A percentile compares a stretch with the other conserved stretches of the same genome.
Evolutionary conservation across 1,140 invertebrate species (phyloP).

Genomic region (Macrosteles quadrilineatus): DNA sequence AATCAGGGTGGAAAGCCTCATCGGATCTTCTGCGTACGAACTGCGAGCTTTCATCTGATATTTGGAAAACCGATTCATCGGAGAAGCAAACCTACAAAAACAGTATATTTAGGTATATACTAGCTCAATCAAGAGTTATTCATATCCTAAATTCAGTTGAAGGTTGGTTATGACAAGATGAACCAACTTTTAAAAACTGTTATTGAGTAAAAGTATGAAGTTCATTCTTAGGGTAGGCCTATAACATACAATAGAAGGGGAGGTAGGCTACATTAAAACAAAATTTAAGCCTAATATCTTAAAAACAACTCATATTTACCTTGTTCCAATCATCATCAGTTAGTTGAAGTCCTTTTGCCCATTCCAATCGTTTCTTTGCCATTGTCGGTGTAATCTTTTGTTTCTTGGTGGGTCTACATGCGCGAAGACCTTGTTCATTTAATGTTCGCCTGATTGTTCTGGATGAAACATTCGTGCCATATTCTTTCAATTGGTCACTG

Average conservation of each 20-base stretch:
- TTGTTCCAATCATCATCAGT: background rate
- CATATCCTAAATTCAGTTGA: too few relatives aligned
- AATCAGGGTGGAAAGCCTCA: too few relatives aligned
- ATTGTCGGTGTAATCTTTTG: background rate
- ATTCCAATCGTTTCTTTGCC: slow-evolving; percentile 2
- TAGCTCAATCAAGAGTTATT: too few relatives aligned
- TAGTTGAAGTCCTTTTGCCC: background rate
- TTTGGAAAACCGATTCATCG: slow-evolving; percentile 5
- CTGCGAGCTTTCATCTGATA: background rate
- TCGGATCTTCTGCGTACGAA: background rate
- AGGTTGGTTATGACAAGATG: too few relatives aligned
- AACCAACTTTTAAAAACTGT: background rate
- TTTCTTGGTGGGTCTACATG: background rate
- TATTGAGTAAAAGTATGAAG: background rate
- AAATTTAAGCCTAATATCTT: background rate
- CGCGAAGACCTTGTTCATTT: background rate
- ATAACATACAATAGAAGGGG: background rate
- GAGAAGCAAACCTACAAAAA: too few relatives aligned
- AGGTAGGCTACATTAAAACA: background rate
- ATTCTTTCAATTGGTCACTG: background rate
- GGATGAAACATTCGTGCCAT: background rate
- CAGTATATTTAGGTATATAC: background rate
- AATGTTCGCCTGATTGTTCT: background rate
- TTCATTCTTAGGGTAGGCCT: background rate
- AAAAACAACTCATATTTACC: background rate